phyloP scores from a whole-genome alignment of 2,888 invertebrate species.

The Eristalis arbustorum region DNA sequence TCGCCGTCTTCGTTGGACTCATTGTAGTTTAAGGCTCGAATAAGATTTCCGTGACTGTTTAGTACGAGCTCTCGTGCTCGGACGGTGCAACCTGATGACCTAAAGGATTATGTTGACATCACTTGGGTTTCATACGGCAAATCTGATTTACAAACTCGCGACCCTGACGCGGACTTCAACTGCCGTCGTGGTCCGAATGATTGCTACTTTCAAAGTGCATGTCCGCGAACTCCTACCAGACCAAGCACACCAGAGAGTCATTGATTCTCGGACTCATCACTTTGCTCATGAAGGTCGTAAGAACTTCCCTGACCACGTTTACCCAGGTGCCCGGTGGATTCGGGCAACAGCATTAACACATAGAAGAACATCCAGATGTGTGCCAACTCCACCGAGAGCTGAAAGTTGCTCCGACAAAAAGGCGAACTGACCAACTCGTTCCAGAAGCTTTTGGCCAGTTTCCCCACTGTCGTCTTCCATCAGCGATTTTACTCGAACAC shows the following conservation, averaged over 20 bases:
- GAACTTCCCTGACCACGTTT: constrained; percentile 79
- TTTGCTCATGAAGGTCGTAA: constrained; percentile 79
- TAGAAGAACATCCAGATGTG: constrained; percentile 81
- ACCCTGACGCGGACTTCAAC: constrained; percentile 81
- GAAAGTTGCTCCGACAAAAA: constrained; percentile 76
- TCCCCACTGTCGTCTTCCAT: constrained; percentile 86
- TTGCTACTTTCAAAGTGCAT: constrained; percentile 86
- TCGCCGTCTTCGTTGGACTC: too few species aligned
- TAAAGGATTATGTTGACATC: constrained; percentile 84
- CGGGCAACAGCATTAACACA: constrained; percentile 79
- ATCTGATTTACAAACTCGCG: constrained; percentile 82
- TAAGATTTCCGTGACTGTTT: constrained; percentile 86
- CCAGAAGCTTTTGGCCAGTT: constrained; percentile 82
- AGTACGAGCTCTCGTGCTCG: constrained; percentile 88
- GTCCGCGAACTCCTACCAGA: constrained; percentile 81
- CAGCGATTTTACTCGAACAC: constrained; percentile 83
- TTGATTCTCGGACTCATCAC: constrained; percentile 78
- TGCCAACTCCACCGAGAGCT: constrained; percentile 80
- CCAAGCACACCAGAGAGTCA: constrained; percentile 78
- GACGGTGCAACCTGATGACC: constrained; percentile 85
- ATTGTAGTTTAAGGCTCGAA: too few species aligned
- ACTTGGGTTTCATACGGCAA: constrained; percentile 88
- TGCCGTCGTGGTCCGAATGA: constrained; percentile 88
- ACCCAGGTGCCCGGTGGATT: constrained; percentile 80
- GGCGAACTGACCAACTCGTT: constrained; percentile 83